Base-by-base conservation (phyloP, 2,888 invertebrate genomes). In the Scaptomyza reducta region DNA sequence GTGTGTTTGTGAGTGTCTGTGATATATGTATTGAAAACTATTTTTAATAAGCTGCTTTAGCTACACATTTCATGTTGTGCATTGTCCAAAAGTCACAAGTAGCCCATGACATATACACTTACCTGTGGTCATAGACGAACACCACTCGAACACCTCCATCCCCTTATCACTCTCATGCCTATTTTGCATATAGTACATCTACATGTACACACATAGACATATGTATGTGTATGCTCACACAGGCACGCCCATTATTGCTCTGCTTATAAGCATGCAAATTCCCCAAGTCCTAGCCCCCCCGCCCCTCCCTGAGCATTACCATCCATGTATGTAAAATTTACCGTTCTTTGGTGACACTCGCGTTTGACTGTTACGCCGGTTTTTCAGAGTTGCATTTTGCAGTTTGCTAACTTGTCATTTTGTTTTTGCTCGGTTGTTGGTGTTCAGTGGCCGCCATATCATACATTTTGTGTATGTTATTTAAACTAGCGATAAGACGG, bases 11-110 rank as follows among this genome's bases (percentile, higher is more conserved):
- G 40, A 35, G 40, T 25, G 49, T 46, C 44, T 40, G 47, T 59
- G 45, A 18, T 45, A 60, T 62, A 53, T 35, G 7, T 9, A 16
- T 40, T 16, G 16, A 14, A 58, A 63, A 76, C 62, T 63, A 63
- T 65, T 70, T 70, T 74, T 70, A 76, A 66, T 77, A 56, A 72
- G 72, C 73, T 72, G 67, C 73, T 72, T 66, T 74, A 49, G 58
- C 53, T 62, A 58, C 49, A 60, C 72, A 49, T 50, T 59, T 71
- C 55, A 62, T 76, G 42, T 66, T 74, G 59, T 71, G 49, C 77
- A 74, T 72, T 76, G 59, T 74, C 62, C 77, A 63, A 71, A 60
- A 66, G 40, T 76, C 72, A 59, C 75, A 55, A 70, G 59, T 69
- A 74, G 75, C 57, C 29, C 45, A 54, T 72, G 63, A 53, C 53